These are phyloP conservation scores for Penaeus japonicus DNA, from an alignment of 1,140 invertebrate species.

Conservation along the genomic window DNA sequence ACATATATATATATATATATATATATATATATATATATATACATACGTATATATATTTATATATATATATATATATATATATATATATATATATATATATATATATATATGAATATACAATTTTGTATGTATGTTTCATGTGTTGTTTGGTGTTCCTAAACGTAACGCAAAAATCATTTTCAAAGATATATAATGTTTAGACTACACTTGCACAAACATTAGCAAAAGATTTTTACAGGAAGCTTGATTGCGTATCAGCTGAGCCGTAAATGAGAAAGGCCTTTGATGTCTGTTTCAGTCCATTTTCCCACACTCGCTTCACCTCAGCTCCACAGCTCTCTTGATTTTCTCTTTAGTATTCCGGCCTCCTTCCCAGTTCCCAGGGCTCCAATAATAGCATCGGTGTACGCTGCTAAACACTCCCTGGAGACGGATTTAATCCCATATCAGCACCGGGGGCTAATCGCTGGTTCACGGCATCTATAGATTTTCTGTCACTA, in stretches of 20 bases:
- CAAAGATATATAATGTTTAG: too few relatives aligned
- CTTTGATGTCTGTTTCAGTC: too few relatives aligned
- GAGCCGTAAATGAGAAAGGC: too few relatives aligned
- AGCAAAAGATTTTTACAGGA: too few relatives aligned
- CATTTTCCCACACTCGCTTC: too few relatives aligned
- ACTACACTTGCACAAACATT: too few relatives aligned
- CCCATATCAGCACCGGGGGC: conserved; percentile 36
- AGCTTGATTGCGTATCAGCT: too few relatives aligned
- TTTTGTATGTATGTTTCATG: neutral
- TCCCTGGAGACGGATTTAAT: conserved; percentile 47
- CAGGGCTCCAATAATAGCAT: conserved; percentile 46
- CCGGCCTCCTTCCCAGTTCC: conserved; percentile 1
- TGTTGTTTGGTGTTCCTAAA: too few relatives aligned
- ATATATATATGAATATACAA: neutral
- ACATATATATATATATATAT: neutral
- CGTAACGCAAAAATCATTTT: too few relatives aligned
- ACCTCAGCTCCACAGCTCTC: too few relatives aligned
- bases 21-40: neutral
- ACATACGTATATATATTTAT: neutral
- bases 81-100: neutral
- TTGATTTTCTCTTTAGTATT: neutral
- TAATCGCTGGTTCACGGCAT: conserved; percentile 7
- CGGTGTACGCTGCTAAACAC: conserved; percentile 45
- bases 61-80: neutral
- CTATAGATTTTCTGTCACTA: neutral